These are phyloP conservation scores for Athalia rosae DNA, from an alignment of 2,888 invertebrate species.

Conservation along the genomic window DNA sequence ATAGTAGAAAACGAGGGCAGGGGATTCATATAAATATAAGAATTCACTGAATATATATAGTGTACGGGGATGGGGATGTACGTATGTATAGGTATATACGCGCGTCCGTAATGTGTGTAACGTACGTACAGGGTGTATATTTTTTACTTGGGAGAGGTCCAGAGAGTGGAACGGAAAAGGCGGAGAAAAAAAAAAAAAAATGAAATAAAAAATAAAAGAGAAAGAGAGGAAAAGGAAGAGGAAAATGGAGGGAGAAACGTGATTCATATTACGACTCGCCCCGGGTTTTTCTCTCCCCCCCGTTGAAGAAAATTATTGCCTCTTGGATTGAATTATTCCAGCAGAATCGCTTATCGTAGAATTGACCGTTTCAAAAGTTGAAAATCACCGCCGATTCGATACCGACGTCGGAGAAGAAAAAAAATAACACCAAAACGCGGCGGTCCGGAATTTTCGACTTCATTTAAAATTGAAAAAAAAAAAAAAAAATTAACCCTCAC, in stretches of 20 bases:
- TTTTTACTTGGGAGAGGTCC: conserved; percentile 15
- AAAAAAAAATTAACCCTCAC: too few relatives aligned
- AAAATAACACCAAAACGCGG: background rate
- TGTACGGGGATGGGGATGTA: background rate
- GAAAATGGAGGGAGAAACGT: conserved; percentile 18
- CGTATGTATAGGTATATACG: background rate
- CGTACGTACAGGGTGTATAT: background rate
- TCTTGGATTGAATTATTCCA: conserved; percentile 13
- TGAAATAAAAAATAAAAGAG: background rate
- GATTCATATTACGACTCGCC: conserved; percentile 29
- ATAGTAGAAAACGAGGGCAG: background rate
- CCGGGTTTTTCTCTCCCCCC: background rate
- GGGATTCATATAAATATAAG: conserved; percentile 32
- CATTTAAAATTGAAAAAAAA: too few relatives aligned
- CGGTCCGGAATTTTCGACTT: background rate
- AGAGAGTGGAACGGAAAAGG: background rate
- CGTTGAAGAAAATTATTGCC: conserved; percentile 10
- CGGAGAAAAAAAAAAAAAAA: background rate
- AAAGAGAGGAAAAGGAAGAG: background rate
- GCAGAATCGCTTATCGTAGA: conserved; percentile 2
- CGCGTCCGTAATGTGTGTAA: background rate
- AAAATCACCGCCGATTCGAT: background rate
- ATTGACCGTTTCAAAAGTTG: background rate
- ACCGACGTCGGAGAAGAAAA: background rate
- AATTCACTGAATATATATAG: conserved; percentile 39